Conservation (phyloP, 2,113 vertebrate genomes). For the Naja naja region DNA sequence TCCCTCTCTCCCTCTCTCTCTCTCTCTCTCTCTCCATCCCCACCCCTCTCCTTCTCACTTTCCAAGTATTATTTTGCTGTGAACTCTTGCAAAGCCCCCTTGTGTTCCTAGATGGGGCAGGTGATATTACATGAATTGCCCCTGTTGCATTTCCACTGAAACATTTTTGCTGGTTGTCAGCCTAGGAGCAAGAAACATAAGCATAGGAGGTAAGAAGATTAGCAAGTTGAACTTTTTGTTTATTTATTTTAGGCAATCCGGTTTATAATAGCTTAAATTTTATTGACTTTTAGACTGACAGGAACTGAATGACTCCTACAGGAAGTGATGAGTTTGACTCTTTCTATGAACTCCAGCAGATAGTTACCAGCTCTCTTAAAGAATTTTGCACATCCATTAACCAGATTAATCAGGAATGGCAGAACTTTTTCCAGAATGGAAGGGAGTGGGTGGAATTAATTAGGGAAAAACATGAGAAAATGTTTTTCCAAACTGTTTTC, state of each 20-base stretch:
- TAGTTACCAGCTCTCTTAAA: not conserved
- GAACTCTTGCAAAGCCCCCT: slow-evolving; percentile 32
- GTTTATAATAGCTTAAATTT: slow-evolving; percentile 23
- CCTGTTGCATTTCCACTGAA: slow-evolving; percentile 38
- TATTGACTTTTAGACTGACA: slow-evolving; percentile 28
- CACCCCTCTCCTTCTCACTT: not conserved
- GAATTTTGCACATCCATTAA: not conserved
- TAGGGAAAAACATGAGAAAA: not conserved
- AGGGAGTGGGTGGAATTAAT: not conserved
- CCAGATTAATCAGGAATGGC: not conserved
- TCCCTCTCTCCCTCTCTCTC: too few species aligned
- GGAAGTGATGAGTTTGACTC: not conserved
- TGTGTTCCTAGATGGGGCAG: slow-evolving; percentile 39
- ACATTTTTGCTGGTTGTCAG: slow-evolving; percentile 42
- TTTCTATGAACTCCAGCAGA: not conserved
- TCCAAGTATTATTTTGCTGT: slow-evolving; percentile 29
- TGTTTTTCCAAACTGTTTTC: not conserved
- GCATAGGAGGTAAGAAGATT: slow-evolving; percentile 13
- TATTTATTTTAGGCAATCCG: slow-evolving; percentile 17
- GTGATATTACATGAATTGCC: slow-evolving; percentile 52
- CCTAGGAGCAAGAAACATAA: slow-evolving; percentile 25
- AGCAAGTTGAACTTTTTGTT: slow-evolving; percentile 6
- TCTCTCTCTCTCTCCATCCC: too few species aligned
- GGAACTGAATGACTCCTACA: slow-evolving; percentile 9
- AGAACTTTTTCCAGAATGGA: not conserved